Evolutionary conservation across 2,113 vertebrate species (phyloP), one percentile per base, ranked within the genome.

Genomic region (Scomber colias): DNA sequence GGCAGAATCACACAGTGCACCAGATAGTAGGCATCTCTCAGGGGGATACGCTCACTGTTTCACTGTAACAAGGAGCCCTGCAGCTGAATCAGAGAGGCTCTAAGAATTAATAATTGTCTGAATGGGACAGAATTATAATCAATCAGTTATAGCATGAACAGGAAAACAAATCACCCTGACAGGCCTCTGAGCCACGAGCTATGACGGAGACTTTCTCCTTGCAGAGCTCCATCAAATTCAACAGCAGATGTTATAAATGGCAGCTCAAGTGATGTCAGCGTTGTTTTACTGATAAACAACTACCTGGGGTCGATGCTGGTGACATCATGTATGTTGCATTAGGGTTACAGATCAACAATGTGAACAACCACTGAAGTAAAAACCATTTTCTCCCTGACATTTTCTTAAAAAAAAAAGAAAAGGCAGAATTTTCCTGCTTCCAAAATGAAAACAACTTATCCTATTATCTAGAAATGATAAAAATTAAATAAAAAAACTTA

Each of bases 91-190:
- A 1, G 51, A 75, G 21, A 40, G 51, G 40, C 51, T 54, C 3
- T 9, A 8, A 24, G 70, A 51, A 78, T 67, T 63, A 71, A 85
- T 71, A 71, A 84, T 6, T 13, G 48, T 81, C 77, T 72, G 6
- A 59, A 57, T 0, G 51, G 48, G 40, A 79, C 16, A 17, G 60
- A 75, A 62, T 79, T 59, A 57, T 24, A 71, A 84, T 84, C 19
- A 2, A 81, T 82, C 78, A 75, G 57, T 3, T 50, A 11, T 51
- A 35, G 68, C 46, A 21, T 19, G 73, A 55, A 59, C 40, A 53
- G 5, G 48, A 17, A 79, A 73, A 79, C 66, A 53, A 69, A 66
- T 46, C 2, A 30, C 53, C 51, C 60, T 10, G 30, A 56, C 57
- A 31, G 78, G n/a, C 50, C 11, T 63, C 17, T 17, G 68, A 79